These are phyloP conservation scores for Andrena marginata DNA, from an alignment of 2,888 invertebrate genomes.

Conservation along the genomic window DNA sequence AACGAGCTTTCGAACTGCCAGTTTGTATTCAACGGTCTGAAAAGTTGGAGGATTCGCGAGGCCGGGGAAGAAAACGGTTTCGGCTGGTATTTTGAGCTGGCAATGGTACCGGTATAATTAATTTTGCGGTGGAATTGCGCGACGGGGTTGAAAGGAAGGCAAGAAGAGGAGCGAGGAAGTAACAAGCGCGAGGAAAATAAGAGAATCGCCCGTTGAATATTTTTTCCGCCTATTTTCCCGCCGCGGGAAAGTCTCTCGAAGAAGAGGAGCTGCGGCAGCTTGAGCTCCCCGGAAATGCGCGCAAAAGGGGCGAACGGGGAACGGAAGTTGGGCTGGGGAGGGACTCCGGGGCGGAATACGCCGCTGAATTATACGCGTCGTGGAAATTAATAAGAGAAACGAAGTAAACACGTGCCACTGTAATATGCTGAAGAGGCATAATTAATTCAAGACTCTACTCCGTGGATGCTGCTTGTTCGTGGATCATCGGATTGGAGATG, in stretches of 20 bases:
- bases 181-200: conserved; percentile 43
- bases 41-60: not conserved
- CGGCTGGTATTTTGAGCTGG: conserved; percentile 9
- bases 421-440: conserved; percentile 48
- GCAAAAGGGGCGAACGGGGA: conserved; percentile 11
- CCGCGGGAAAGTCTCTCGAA: conserved; percentile 17
- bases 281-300: conserved; percentile 3
- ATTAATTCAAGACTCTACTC: conserved; percentile 53
- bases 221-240: conserved; percentile 34
- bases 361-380: conserved; percentile 56
- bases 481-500: conserved; percentile 18
- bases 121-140: conserved; percentile 32
- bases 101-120: conserved; percentile 52
- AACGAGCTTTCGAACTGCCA: not conserved
- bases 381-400: conserved; percentile 67
- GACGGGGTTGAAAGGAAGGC: not conserved
- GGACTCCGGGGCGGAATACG: conserved; percentile 30
- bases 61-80: not conserved
- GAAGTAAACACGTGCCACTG: conserved; percentile 62
- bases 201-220: conserved; percentile 30
- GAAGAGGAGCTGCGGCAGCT: conserved; percentile 2
- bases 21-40: not conserved
- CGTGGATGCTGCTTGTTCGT: not conserved
- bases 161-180: conserved; percentile 8
- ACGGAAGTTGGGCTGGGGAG: not conserved